Conservation (phyloP, 1,140 invertebrate species). For the Aphelinus certus region DNA sequence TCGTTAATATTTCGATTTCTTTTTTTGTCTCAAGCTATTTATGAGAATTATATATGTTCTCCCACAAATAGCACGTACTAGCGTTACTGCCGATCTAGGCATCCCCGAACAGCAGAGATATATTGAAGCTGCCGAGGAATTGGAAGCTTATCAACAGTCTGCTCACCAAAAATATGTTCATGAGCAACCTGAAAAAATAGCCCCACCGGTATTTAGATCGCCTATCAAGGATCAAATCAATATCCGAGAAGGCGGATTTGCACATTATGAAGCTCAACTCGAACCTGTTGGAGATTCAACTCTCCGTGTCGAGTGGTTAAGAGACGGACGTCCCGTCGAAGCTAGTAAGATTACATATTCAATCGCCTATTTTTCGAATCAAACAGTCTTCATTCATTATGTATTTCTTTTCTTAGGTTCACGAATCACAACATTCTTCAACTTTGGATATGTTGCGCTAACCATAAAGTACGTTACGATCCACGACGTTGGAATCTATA, state of each 20-base stretch:
- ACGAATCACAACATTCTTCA: conserved; percentile 93
- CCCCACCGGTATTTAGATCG: conserved; percentile 90
- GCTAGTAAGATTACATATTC: conserved; percentile 70
- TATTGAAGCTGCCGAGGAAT: conserved; percentile 90
- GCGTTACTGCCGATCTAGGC: conserved; percentile 85
- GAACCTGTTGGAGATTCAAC: conserved; percentile 93
- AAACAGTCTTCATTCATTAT: too few species aligned
- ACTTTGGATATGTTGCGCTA: conserved; percentile 95
- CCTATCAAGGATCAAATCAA: conserved; percentile 90
- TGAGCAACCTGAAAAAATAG: conserved; percentile 80
- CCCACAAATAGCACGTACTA: conserved; percentile 71
- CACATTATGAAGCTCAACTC: conserved; percentile 94
- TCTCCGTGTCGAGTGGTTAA: conserved; percentile 94
- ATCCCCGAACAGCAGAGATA: conserved; percentile 93
- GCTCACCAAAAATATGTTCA: conserved; percentile 79
- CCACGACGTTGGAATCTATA: conserved; percentile 92
- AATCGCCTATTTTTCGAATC: too few species aligned
- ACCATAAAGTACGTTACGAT: conserved; percentile 93
- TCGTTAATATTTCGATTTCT: background rate
- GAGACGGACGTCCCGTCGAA: conserved; percentile 90
- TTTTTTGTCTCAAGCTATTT: background rate
- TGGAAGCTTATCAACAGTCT: conserved; percentile 89
- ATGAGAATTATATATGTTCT: background rate
- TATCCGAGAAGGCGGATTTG: conserved; percentile 91
- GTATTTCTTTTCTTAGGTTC: conserved; percentile 69